Evolutionary conservation across 2,113 vertebrate species (phyloP).

Genomic region (Microcebus ravelobensis): DNA sequence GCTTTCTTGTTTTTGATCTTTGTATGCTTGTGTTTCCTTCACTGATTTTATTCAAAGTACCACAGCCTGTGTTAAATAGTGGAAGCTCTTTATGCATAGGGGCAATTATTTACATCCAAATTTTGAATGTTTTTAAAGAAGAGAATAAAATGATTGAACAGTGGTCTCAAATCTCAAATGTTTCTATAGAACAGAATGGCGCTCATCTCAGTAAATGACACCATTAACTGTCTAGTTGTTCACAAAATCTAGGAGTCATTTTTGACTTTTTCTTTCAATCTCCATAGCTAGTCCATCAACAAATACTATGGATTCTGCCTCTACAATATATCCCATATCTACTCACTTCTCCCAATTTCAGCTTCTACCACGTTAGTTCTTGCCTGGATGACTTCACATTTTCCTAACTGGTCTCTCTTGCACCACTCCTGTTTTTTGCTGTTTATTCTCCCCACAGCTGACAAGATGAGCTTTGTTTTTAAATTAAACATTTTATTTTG

Average conservation of each 20-base stretch:
- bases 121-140: background rate
- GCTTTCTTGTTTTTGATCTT: conserved; percentile 9
- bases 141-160: background rate
- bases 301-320: conserved; percentile 6
- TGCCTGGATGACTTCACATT: background rate
- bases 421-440: background rate
- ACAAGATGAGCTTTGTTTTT: background rate
- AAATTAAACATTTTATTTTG: conserved; percentile 7
- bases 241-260: background rate
- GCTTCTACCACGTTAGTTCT: background rate
- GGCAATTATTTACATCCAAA: background rate
- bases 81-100: background rate
- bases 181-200: conserved; percentile 29
- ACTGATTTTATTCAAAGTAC: conserved; percentile 12
- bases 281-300: background rate
- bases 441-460: background rate
- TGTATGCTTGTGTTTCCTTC: background rate
- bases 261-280: background rate
- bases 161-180: background rate
- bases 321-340: background rate
- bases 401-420: background rate
- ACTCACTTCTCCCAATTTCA: background rate
- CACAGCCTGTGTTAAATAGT: background rate
- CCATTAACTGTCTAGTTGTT: background rate
- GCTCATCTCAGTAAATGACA: background rate